Evolutionary conservation across 30 jellyfish, hydroid and myxozoan species (phyloP).

Genomic region (Turritopsis dohrnii): DNA sequence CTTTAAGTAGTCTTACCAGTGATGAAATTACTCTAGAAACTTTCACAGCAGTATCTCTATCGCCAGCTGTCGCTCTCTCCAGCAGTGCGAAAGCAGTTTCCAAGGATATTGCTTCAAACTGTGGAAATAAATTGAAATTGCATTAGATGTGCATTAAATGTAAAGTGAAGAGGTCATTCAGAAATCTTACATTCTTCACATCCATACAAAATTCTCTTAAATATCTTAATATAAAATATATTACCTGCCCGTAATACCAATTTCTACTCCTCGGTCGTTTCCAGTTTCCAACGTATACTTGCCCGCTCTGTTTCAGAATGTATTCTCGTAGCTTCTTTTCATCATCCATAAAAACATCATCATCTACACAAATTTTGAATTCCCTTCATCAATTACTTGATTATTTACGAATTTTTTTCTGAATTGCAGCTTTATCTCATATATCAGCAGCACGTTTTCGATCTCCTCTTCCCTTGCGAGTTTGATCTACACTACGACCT

Average conservation of each 20-base stretch:
- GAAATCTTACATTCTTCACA: too few relatives aligned
- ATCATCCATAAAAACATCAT: constrained; percentile 84
- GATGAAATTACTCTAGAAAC: constrained; percentile 75
- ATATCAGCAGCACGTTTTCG: too few relatives aligned
- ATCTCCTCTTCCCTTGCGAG: too few relatives aligned
- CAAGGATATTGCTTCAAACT: constrained; percentile 84
- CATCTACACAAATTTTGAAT: constrained; percentile 37
- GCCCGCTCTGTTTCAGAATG: constrained; percentile 71
- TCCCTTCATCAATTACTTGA: too few relatives aligned
- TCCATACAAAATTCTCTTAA: too few relatives aligned
- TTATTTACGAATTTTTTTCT: too few relatives aligned
- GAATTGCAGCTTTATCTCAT: too few relatives aligned
- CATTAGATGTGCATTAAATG: too few relatives aligned
- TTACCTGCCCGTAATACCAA: constrained; percentile 76
- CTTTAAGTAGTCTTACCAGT: constrained; percentile 36
- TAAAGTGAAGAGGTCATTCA: too few relatives aligned
- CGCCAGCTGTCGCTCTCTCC: constrained; percentile 42
- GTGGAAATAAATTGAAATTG: constrained; percentile 15
- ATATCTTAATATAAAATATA: too few relatives aligned
- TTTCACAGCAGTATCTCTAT: constrained; percentile 62
- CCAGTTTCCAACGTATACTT: constrained; percentile 66
- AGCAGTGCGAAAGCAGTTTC: constrained; percentile 59
- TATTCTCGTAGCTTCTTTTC: constrained; percentile 67
- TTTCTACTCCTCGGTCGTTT: constrained; percentile 29
- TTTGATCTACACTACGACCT: too few relatives aligned